Percentiles rank a stretch among this genome's conserved stretches.
Evolutionary conservation across 2,797 vertebrate species (phyloP).

Genomic region (Avahi laniger): DNA sequence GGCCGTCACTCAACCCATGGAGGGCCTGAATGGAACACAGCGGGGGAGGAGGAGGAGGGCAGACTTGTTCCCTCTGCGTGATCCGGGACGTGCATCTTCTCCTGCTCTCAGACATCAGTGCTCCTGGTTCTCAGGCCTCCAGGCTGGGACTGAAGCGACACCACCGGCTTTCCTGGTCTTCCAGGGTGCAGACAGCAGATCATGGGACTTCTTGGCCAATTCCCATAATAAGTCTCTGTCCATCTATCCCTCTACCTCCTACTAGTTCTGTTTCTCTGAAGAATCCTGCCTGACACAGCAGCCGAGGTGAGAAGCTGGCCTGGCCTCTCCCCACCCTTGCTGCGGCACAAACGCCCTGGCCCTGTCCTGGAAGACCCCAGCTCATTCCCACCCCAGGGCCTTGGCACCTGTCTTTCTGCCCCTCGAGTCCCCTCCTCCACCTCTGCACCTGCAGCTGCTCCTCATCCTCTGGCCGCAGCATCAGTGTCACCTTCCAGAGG

Average conservation of each 20-base stretch:
- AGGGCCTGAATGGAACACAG: too few relatives aligned
- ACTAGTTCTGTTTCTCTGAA: background rate
- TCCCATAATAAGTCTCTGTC: background rate
- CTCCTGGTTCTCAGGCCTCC: background rate
- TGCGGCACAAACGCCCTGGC: too few relatives aligned
- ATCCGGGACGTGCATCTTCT: rapidly evolving
- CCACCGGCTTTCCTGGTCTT: background rate
- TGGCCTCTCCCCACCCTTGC: too few relatives aligned
- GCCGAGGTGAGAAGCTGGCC: background rate
- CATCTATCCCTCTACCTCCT: background rate
- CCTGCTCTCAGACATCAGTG: background rate
- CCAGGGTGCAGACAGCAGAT: background rate
- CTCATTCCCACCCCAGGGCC: background rate
- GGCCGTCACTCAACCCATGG: background rate
- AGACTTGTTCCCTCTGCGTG: background rate
- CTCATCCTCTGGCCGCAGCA: rapidly evolving
- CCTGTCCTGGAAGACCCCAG: background rate
- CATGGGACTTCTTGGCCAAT: background rate
- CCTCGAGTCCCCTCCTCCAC: rapidly evolving
- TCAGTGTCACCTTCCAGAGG: background rate
- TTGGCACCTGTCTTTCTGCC: background rate
- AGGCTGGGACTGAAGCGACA: background rate
- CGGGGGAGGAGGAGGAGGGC: too few relatives aligned
- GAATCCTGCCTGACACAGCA: background rate
- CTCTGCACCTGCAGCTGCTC: background rate